These are phyloP conservation scores for Pleuronectes platessa DNA, from an alignment of 2,113 vertebrate genomes.

Conservation along the genomic window DNA sequence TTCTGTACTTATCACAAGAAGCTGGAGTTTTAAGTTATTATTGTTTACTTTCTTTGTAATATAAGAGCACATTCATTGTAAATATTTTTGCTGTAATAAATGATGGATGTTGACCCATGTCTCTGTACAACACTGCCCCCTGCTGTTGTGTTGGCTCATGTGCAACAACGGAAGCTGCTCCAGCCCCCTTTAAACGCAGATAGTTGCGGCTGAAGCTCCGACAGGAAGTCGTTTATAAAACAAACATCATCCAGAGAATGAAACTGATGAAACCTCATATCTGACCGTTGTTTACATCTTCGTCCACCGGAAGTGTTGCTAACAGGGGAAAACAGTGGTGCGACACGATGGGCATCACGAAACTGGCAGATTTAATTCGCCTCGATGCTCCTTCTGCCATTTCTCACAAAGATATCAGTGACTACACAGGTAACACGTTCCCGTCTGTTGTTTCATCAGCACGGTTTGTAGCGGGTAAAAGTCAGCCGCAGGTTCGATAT, in stretches of 20 bases:
- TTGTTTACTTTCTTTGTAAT: conserved; percentile 53
- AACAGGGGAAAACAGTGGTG: background rate
- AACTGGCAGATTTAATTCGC: conserved; percentile 80
- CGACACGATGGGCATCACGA: conserved; percentile 78
- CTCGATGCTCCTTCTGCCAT: conserved; percentile 63
- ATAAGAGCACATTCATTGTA: conserved; percentile 43
- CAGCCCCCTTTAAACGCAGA: background rate
- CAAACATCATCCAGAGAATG: background rate
- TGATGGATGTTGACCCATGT: conserved; percentile 32
- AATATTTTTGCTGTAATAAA: conserved; percentile 67
- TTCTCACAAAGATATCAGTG: conserved; percentile 74
- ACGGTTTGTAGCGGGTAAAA: rapidly evolving
- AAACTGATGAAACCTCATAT: background rate
- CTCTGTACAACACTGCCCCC: conserved; percentile 35
- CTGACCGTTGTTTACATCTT: background rate
- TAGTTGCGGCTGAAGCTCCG: background rate
- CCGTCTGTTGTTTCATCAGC: background rate
- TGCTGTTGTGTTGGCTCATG: background rate
- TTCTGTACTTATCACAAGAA: conserved; percentile 18
- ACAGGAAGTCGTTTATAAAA: too few relatives aligned
- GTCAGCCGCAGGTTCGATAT: too few relatives aligned
- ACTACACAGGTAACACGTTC: conserved; percentile 75
- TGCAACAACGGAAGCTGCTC: conserved; percentile 5
- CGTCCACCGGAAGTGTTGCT: background rate
- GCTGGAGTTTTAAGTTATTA: conserved; percentile 33